Base-by-base conservation (phyloP, 2,888 invertebrate genomes). In the Drosophila basisetae region DNA sequence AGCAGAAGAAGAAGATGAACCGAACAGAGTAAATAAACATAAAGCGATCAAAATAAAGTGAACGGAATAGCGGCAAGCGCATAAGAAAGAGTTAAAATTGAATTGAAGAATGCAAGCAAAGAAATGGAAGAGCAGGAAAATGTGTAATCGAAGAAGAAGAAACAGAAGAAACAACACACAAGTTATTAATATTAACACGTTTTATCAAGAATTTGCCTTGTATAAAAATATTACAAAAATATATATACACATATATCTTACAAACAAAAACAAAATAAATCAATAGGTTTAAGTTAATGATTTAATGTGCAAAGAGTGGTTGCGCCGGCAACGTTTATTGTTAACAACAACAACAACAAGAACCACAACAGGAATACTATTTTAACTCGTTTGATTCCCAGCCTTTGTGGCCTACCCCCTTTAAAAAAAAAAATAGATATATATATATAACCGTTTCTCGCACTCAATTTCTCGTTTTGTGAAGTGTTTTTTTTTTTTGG, bases 41-140 rank as follows among this genome's bases (percentile, higher is more conserved):
- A 68, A 79, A 63, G 60, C 66, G 63, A 49, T 41, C 28, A 50
- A 50, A 30, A 53, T 16, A 30, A 35, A 35, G 35, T 53, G 76
- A 76, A 72, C 58, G 76, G 72, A 81, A 16, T 82, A 79, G 78
- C 78, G 78, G 78, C 31, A 81, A 79, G 82, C 78, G 78, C 78
- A 79, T 79, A 79, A 79, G 78, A 56, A 71, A 28, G 25, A 71
- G 47, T 22, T 54, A 9, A 33, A 43, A 13, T 25, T 16, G 16
- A 25, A 25, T 25, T 9, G 13, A 47, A 16, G 47, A 25, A 47
- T 25, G 25, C 25, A 22, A 22, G 16, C 41, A 74, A 84, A 62
- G 50, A 30, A 43, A 52, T 49, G 52, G 22, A 37, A 43, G 16
- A 31, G 11, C 13, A 31, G 39, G 31, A 50, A 43, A 35, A 4